Evolutionary conservation across 2,113 vertebrate genomes (phyloP).

Genomic region (Typhlomys cinereus): DNA sequence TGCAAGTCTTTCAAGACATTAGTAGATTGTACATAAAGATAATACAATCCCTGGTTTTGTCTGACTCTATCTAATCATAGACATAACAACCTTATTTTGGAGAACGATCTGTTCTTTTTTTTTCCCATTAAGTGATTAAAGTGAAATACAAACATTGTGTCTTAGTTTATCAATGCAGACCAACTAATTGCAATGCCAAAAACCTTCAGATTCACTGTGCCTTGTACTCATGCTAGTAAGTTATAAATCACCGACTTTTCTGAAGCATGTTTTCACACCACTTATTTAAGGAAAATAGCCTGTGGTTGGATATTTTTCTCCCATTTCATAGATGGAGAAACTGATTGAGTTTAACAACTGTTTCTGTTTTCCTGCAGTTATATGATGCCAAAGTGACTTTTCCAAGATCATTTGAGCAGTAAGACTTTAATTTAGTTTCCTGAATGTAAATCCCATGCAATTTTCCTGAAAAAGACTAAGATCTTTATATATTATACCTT

Average conservation of each 20-base stretch:
- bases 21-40: conserved; percentile 35
- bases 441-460: not conserved
- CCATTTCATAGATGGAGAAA: not conserved
- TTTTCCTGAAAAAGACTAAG: not conserved
- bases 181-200: not conserved
- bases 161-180: not conserved
- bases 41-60: conserved; percentile 18
- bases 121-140: not conserved
- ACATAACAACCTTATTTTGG: conserved; percentile 34
- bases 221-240: not conserved
- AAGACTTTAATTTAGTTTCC: conserved; percentile 19
- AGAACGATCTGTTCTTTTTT: not conserved
- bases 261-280: not conserved
- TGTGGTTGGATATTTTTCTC: not conserved
- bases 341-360: not conserved
- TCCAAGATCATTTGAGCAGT: conserved; percentile 27
- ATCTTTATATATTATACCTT: not conserved
- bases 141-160: not conserved
- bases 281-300: not conserved
- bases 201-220: not conserved
- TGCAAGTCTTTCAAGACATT: not conserved
- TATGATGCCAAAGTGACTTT: not conserved
- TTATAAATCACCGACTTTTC: not conserved
- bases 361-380: not conserved
- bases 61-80: conserved; percentile 1